These are phyloP conservation scores for Rhynchotus rufescens DNA, from an alignment of 2,797 vertebrate species.

Conservation along the genomic window DNA sequence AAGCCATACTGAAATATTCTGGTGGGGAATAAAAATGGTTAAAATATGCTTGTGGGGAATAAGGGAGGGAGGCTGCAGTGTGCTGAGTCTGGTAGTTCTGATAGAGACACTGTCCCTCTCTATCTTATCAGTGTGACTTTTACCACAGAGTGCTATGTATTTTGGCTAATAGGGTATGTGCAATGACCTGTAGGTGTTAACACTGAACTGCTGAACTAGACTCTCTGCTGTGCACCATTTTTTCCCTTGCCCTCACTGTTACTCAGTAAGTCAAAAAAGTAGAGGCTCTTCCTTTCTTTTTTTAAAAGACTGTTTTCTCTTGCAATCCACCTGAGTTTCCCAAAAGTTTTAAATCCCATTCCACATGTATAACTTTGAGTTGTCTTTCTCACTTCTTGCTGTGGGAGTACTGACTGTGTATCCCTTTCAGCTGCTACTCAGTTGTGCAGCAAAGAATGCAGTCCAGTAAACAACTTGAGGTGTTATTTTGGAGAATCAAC, in stretches of 20 bases:
- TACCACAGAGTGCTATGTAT: not conserved
- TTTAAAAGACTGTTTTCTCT: not conserved
- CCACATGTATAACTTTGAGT: not conserved
- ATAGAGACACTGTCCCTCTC: fast-evolving
- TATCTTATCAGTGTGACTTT: not conserved
- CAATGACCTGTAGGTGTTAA: not conserved
- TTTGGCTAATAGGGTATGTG: not conserved
- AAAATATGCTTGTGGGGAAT: not conserved
- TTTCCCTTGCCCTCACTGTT: not conserved
- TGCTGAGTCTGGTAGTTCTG: not conserved
- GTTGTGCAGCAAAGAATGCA: not conserved
- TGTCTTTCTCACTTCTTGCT: not conserved
- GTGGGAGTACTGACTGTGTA: not conserved
- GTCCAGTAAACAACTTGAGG: not conserved
- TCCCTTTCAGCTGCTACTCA: not conserved
- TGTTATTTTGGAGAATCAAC: not conserved
- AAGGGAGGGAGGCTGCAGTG: not conserved
- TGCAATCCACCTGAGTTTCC: not conserved
- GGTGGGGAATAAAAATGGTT: not conserved
- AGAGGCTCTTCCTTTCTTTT: fast-evolving
- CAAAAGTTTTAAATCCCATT: not conserved
- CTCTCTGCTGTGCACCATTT: no score
- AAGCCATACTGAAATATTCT: not conserved
- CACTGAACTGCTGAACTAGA: fast-evolving
- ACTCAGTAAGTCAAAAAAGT: not conserved